phyloP scores from a whole-genome alignment of 2,113 vertebrate species.

The Ursus arctos region DNA sequence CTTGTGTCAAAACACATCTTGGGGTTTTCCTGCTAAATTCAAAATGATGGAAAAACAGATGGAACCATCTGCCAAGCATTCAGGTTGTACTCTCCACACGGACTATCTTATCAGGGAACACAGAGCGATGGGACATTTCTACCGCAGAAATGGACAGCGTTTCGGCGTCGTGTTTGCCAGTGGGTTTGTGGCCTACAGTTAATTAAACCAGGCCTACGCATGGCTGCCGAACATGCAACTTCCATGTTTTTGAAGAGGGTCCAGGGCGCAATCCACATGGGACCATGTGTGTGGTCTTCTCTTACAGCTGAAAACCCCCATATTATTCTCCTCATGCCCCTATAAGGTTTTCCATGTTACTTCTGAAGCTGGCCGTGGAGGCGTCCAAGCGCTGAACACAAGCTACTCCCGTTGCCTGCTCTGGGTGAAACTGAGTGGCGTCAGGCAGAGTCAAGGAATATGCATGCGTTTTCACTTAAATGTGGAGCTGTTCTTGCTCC shows the following conservation, averaged over 20 bases:
- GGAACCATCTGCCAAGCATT: background rate
- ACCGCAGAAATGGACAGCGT: background rate
- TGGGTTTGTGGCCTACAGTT: slow-evolving; percentile 82
- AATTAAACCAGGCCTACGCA: slow-evolving; percentile 87
- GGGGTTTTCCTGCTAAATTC: slow-evolving; percentile 58
- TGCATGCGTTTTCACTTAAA: slow-evolving; percentile 1
- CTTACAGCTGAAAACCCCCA: slow-evolving; percentile 82
- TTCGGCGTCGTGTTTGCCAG: slow-evolving; percentile 15
- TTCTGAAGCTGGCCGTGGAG: slow-evolving; percentile 72
- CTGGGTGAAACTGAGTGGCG: background rate
- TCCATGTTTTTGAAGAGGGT: slow-evolving; percentile 89
- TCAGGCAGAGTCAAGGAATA: background rate
- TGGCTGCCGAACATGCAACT: slow-evolving; percentile 81
- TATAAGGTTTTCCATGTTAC: slow-evolving; percentile 83
- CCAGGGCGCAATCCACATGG: slow-evolving; percentile 86
- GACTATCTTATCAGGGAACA: slow-evolving; percentile 31
- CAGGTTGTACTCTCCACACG: slow-evolving; percentile 30
- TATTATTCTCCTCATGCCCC: slow-evolving; percentile 84
- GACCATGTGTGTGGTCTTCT: slow-evolving; percentile 87
- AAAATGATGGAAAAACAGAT: slow-evolving; percentile 56
- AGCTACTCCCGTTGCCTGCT: background rate
- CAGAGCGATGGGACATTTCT: slow-evolving; percentile 28
- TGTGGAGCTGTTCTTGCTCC: slow-evolving; percentile 45
- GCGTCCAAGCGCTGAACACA: slow-evolving; percentile 67
- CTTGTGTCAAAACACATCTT: slow-evolving; percentile 73